These are phyloP conservation scores for Rhabdomys dilectus DNA, from an alignment of 2,113 vertebrate genomes.

Conservation along the genomic window DNA sequence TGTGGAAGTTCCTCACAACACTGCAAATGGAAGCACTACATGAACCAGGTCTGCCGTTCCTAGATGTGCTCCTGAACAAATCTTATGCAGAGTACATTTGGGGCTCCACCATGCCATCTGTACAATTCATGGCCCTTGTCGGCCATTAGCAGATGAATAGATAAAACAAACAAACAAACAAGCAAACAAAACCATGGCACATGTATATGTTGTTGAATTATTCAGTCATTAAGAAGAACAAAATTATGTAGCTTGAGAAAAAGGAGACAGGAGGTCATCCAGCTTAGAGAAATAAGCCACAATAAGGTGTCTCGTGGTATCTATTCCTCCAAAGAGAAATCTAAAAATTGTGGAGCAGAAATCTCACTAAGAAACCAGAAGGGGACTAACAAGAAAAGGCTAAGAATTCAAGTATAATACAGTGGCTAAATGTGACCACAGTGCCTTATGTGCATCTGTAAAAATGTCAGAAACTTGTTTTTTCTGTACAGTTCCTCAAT, in stretches of 20 bases:
- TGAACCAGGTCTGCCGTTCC: too few relatives aligned
- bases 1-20: too few relatives aligned
- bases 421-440: not conserved
- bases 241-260: not conserved
- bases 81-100: too few relatives aligned
- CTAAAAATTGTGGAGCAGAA: fast-evolving
- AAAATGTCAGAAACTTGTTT: not conserved
- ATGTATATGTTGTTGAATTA: too few relatives aligned
- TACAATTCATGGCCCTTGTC: not conserved
- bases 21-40: not conserved
- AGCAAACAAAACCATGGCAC: not conserved
- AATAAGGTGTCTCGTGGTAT: not conserved
- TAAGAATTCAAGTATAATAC: too few relatives aligned
- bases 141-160: not conserved
- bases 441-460: not conserved
- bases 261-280: not conserved
- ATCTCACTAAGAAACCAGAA: not conserved
- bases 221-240: not conserved
- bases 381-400: not conserved
- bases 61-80: not conserved
- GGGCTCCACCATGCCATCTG: not conserved
- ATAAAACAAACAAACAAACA: not conserved
- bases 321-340: not conserved
- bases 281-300: not conserved
- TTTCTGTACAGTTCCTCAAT: not conserved